These are phyloP conservation scores for Poeciliopsis gracilis DNA, from an alignment of 2,797 vertebrate species.

Conservation along the genomic window DNA sequence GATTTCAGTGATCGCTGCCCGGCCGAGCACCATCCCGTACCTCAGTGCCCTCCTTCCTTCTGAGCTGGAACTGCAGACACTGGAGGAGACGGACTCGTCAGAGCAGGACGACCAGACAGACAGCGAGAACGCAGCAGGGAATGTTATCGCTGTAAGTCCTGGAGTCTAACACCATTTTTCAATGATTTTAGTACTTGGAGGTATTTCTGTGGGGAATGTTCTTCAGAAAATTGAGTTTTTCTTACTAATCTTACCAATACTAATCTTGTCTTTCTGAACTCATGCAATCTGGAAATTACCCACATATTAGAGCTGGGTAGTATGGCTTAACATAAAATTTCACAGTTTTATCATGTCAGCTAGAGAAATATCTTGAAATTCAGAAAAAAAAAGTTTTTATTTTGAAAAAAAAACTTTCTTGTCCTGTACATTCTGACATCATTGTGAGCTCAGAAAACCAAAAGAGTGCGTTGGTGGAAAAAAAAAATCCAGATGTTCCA, in stretches of 20 bases:
- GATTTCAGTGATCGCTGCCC: conserved; percentile 91
- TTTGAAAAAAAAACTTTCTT: too few relatives aligned
- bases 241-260: too few relatives aligned
- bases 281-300: neutral
- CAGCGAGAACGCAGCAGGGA: conserved; percentile 88
- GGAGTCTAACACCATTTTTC: neutral
- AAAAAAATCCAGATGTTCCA: too few relatives aligned
- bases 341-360: too few relatives aligned
- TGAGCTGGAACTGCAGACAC: conserved; percentile 93
- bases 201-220: neutral
- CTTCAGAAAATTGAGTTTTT: neutral
- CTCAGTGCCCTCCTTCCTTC: conserved; percentile 95
- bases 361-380: too few relatives aligned
- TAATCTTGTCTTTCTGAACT: neutral
- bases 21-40: conserved; percentile 90
- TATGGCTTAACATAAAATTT: too few relatives aligned
- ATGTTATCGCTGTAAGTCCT: conserved; percentile 78
- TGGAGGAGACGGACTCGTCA: conserved; percentile 97
- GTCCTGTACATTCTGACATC: too few relatives aligned
- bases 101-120: conserved; percentile 98
- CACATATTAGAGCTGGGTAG: neutral
- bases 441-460: too few relatives aligned
- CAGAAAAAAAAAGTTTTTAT: too few relatives aligned
- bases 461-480: too few relatives aligned
- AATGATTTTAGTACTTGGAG: too few relatives aligned